Conservation (phyloP, 2,888 invertebrate genomes). For the Tetranychus piercei region DNA sequence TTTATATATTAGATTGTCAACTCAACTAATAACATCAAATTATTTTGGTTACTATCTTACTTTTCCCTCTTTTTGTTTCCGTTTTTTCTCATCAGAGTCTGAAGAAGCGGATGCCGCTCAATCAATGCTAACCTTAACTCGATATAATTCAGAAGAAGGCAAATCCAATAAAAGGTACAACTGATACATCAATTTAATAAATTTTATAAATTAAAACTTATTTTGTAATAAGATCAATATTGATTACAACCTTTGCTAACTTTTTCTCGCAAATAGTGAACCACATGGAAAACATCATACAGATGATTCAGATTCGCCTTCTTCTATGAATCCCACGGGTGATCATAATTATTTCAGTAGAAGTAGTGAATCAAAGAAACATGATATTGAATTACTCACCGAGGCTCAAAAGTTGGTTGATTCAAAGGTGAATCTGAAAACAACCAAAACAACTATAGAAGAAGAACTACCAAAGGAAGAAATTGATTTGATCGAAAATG, state of each 20-base stretch:
- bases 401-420: neutral
- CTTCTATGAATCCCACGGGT: constrained; percentile 8
- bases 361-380: neutral
- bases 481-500: neutral
- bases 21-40: neutral
- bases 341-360: constrained; percentile 18
- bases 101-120: constrained; percentile 50
- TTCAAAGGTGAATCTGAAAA: neutral
- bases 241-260: neutral
- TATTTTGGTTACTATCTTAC: neutral
- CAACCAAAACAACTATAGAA: neutral
- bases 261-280: neutral
- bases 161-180: neutral
- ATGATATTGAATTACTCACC: neutral
- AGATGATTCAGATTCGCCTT: neutral
- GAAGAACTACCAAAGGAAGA: constrained; percentile 3
- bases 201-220: too few species aligned
- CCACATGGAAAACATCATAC: neutral
- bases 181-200: neutral
- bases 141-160: constrained; percentile 41
- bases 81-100: constrained; percentile 22
- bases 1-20: neutral
- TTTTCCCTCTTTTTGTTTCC: neutral
- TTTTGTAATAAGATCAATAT: neutral
- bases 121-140: constrained; percentile 64